Percentiles rank a stretch among this genome's conserved stretches.
Evolutionary conservation across 2,888 invertebrate genomes (phyloP).

Genomic region (Congeria kusceri): DNA sequence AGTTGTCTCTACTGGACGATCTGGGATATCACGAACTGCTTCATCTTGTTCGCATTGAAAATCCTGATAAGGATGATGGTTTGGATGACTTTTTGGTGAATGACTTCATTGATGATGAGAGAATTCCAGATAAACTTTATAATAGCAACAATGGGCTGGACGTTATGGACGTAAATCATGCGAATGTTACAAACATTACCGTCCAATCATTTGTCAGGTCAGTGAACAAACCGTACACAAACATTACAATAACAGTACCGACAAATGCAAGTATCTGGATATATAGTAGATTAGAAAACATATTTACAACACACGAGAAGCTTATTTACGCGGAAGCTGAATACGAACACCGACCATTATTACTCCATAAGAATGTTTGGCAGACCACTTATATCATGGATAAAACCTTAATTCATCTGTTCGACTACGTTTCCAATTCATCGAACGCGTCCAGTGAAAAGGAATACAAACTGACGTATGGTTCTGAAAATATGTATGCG

Average conservation of each 20-base stretch:
- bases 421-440: conserved; percentile 33
- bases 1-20: conserved; percentile 62
- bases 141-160: conserved; percentile 57
- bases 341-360: conserved; percentile 31
- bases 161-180: conserved; percentile 19
- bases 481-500: conserved; percentile 43
- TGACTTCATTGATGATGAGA: conserved; percentile 55
- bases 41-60: conserved; percentile 62
- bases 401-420: conserved; percentile 45
- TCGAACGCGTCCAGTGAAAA: not conserved
- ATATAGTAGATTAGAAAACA: conserved; percentile 51
- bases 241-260: conserved; percentile 23
- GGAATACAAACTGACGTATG: conserved; percentile 41
- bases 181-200: conserved; percentile 13
- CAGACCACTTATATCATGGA: conserved; percentile 56
- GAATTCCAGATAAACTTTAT: conserved; percentile 62
- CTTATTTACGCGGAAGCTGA: conserved; percentile 31
- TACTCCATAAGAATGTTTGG: conserved; percentile 57
- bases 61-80: conserved; percentile 1
- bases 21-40: conserved; percentile 67
- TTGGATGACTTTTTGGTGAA: conserved; percentile 70
- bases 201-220: not conserved
- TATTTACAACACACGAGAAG: conserved; percentile 23
- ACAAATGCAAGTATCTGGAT: conserved; percentile 27
- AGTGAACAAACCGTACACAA: conserved; percentile 25